Conservation (phyloP, 2,113 vertebrate species). For the Phaethornis superciliosus region DNA sequence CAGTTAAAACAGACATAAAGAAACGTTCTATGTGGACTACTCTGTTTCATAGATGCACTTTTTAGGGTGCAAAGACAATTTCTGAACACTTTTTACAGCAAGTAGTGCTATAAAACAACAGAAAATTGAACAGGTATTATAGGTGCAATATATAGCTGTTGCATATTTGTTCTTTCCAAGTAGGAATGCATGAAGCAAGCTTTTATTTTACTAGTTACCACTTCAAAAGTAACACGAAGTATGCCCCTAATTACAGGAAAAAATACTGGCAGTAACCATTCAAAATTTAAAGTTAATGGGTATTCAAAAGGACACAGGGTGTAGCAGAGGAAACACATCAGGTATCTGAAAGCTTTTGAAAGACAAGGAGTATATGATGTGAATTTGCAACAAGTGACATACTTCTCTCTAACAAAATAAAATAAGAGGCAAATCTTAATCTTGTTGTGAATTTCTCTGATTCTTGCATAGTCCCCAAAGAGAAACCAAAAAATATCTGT, state of each 20-base stretch:
- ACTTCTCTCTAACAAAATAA: background rate
- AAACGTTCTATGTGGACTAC: background rate
- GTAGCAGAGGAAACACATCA: background rate
- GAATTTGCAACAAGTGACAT: background rate
- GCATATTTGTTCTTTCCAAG: background rate
- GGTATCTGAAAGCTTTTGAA: background rate
- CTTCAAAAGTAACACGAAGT: background rate
- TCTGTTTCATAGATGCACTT: background rate
- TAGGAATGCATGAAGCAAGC: background rate
- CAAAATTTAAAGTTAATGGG: background rate
- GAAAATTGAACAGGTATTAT: background rate
- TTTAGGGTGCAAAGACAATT: background rate
- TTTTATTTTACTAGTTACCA: background rate
- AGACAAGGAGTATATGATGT: background rate
- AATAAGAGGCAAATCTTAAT: background rate
- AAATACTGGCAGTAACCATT: background rate
- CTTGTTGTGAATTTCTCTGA: background rate
- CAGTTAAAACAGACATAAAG: background rate
- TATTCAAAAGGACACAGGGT: background rate
- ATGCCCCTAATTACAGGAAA: background rate
- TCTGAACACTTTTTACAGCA: background rate
- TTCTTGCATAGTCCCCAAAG: background rate
- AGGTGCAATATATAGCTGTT: background rate
- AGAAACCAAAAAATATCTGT: background rate
- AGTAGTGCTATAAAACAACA: background rate